phyloP scores from a whole-genome alignment of 2,113 vertebrate genomes.

The Sterrhoptilus dennistouni region DNA sequence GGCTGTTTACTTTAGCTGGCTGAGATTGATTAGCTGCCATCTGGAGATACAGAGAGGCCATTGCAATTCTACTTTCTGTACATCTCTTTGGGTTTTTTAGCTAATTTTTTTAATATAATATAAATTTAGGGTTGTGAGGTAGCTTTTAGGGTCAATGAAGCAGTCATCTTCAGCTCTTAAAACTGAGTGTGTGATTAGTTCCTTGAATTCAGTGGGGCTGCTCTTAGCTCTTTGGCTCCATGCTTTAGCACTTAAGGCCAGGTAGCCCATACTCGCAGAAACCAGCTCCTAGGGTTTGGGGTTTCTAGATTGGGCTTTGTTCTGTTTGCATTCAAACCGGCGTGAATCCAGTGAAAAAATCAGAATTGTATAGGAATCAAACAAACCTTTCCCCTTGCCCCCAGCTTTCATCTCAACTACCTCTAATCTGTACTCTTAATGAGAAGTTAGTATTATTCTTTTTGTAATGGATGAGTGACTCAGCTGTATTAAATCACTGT shows the following conservation, averaged over 20 bases:
- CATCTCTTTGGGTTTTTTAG: neutral
- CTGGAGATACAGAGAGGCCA: neutral
- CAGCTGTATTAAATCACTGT: slow-evolving; percentile 10
- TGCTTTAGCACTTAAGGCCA: neutral
- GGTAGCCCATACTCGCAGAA: neutral
- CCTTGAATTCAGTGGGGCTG: neutral
- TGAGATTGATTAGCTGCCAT: neutral
- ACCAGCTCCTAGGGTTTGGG: neutral
- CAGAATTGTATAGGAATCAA: neutral
- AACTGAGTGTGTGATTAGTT: neutral
- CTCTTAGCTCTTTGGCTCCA: neutral
- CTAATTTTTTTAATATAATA: neutral
- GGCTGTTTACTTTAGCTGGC: neutral
- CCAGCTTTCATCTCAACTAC: neutral
- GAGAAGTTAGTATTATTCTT: neutral
- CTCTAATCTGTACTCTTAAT: neutral
- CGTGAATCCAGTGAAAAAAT: neutral
- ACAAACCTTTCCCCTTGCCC: neutral
- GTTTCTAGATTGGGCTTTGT: neutral
- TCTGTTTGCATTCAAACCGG: neutral
- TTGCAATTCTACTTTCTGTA: neutral
- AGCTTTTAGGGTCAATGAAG: neutral
- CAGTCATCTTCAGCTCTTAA: neutral
- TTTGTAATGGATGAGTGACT: neutral
- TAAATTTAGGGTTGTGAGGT: neutral